Evolutionary conservation across 2,113 vertebrate species (phyloP).

Genomic region (Crypturellus undulatus): DNA sequence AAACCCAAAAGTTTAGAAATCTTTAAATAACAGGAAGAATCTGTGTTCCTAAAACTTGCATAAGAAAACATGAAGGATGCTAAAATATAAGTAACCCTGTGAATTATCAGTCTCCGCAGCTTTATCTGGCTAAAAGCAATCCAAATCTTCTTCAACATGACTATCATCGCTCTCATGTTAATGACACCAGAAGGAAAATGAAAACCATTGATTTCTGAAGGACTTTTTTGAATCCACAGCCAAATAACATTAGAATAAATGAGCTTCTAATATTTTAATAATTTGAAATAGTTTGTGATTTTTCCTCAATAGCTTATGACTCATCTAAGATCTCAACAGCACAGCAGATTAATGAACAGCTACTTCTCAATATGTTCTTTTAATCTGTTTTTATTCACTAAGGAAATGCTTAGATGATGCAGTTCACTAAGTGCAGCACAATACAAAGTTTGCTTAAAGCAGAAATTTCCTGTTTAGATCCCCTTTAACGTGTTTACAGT

Average conservation of each 20-base stretch:
- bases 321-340: constrained; percentile 44
- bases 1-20: neutral
- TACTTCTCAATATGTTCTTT: constrained; percentile 41
- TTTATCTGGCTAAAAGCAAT: constrained; percentile 33
- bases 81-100: neutral
- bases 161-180: constrained; percentile 31
- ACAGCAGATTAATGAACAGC: constrained; percentile 40
- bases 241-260: constrained; percentile 67
- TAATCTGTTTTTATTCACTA: constrained; percentile 66
- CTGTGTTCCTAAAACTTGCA: neutral
- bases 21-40: neutral
- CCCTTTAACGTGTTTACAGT: neutral
- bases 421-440: constrained; percentile 42
- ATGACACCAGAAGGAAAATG: constrained; percentile 61
- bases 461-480: neutral
- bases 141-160: constrained; percentile 49
- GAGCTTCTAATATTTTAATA: constrained; percentile 74
- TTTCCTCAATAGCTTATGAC: constrained; percentile 47
- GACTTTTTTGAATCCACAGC: constrained; percentile 56
- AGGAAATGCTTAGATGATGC: constrained; percentile 19
- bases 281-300: constrained; percentile 68
- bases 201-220: constrained; percentile 65
- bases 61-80: neutral
- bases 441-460: neutral
- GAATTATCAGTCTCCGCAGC: neutral